A percentile compares a stretch with the other conserved stretches of the same genome.
Evolutionary conservation across 2,888 invertebrate species (phyloP).

Genomic region (Polydesmus complanatus): DNA sequence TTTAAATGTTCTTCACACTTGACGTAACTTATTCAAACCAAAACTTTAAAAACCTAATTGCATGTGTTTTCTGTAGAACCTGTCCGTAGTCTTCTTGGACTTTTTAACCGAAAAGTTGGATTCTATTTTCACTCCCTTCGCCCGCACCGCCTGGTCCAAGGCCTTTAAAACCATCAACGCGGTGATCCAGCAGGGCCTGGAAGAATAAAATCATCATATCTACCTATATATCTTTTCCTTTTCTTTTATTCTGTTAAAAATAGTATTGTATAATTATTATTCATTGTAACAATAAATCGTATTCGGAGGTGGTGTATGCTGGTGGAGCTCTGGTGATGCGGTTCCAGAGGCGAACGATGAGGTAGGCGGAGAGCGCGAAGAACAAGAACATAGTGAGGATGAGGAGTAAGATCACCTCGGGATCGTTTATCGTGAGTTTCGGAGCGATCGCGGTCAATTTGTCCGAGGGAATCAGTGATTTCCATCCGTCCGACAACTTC

Average conservation of each 20-base stretch:
- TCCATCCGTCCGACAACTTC: neutral
- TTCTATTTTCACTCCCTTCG: conserved; percentile 32
- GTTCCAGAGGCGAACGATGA: neutral
- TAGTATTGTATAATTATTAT: too few relatives aligned
- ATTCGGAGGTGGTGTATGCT: neutral
- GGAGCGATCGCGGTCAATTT: neutral
- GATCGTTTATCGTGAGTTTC: neutral
- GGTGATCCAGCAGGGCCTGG: neutral
- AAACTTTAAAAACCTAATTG: too few relatives aligned
- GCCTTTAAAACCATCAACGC: conserved; percentile 28
- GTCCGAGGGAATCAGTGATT: neutral
- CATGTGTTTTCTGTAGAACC: conserved; percentile 14
- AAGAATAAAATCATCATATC: neutral
- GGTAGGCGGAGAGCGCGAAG: neutral
- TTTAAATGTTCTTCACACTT: too few relatives aligned
- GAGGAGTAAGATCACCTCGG: neutral
- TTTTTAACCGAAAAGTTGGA: conserved; percentile 35
- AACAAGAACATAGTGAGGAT: neutral
- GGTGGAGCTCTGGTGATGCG: neutral
- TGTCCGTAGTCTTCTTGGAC: conserved; percentile 25
- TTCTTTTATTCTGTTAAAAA: too few relatives aligned
- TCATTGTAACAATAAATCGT: neutral
- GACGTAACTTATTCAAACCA: too few relatives aligned
- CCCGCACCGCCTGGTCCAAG: conserved; percentile 36
- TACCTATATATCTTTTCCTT: too few relatives aligned